Base-by-base conservation (phyloP, 2,888 invertebrate genomes). In the Nomada hirtipes region DNA sequence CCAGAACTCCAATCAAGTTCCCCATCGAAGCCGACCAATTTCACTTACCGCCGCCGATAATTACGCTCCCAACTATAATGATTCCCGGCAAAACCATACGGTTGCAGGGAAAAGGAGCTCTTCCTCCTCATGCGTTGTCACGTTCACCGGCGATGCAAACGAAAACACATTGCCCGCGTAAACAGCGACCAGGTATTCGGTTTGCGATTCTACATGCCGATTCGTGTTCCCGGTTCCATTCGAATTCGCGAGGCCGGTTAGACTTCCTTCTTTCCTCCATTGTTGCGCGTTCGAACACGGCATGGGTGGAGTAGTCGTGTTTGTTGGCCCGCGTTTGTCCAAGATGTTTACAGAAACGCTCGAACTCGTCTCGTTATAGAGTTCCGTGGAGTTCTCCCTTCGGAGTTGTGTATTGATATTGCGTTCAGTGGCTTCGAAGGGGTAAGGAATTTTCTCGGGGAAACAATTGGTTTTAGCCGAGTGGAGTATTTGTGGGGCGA, bases 301-400 rank as follows among this genome's bases (percentile, higher is more conserved):
- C 1, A 1, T 3, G 1, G 10, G 18, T 2, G 26, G 64, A 42
- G 20, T 15, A 20, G 13, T 61, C n/a, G 18, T 23, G 61, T 23
- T 44, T 44, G 61, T 15, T 18, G 61, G 2, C 13, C 3, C 47
- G 26, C 10, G 18, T 53, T n/a, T n/a, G 18, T 18, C 53, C n/a
- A 64, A 4, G 26, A 64, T 47, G 50, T 64, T 64, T 64, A 15
- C 9, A 15, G 18, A 64, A 10, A 26, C 64, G 23, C 64, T 50
- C 36, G 18, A 64, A 64, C 50, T 64, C 10, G 64, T 64, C 26
- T 50, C 47, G 47, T 26, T 26, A 44, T 44, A n/a, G 11, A 11
- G 11, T 42, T n/a, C 23, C n/a, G n/a, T 11, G 20, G 20, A 47
- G 47, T 47, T 47, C 47, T 47, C 15, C 47, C 15, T 3, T 47